A percentile compares a stretch with the other conserved stretches of the same genome.
These are phyloP conservation scores for Chirona hameri DNA, from an alignment of 2,888 invertebrate species.

Conservation along the genomic window DNA sequence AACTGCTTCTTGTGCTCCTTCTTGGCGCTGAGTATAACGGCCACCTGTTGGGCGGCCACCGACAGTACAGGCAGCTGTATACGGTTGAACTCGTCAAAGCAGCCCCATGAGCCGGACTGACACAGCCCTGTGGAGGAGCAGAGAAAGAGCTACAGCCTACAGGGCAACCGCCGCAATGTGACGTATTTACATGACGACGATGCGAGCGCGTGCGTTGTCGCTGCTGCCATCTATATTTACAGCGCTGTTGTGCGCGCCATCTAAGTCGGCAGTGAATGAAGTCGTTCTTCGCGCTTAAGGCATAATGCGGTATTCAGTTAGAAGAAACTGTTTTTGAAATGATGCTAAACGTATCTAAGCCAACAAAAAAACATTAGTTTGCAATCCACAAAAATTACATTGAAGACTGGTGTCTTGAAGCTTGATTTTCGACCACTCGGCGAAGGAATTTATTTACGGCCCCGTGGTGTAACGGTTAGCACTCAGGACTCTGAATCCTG, in stretches of 20 bases:
- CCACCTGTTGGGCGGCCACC: conserved; percentile 95
- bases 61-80: conserved; percentile 90
- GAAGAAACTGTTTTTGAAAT: not conserved
- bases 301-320: too few relatives aligned
- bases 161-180: too few relatives aligned
- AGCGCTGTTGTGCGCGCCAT: too few relatives aligned
- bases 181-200: not conserved
- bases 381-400: too few relatives aligned
- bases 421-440: too few relatives aligned
- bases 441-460: not conserved
- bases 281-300: too few relatives aligned
- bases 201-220: too few relatives aligned
- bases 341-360: not conserved
- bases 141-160: too few relatives aligned
- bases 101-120: conserved; percentile 96
- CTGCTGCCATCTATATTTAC: too few relatives aligned
- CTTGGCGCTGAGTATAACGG: conserved; percentile 78
- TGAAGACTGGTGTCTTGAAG: too few relatives aligned
- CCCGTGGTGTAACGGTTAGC: conserved; percentile 1
- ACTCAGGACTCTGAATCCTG: conserved; percentile 8
- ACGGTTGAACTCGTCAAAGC: conserved; percentile 85
- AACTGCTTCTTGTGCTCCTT: conserved; percentile 89
- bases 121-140: conserved; percentile 61
- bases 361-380: not conserved
- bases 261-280: too few relatives aligned